A percentile compares a stretch with the other conserved stretches of the same genome.
These are phyloP conservation scores for Coracias cyanogaster DNA, from an alignment of 2,797 vertebrate genomes.

Conservation along the genomic window DNA sequence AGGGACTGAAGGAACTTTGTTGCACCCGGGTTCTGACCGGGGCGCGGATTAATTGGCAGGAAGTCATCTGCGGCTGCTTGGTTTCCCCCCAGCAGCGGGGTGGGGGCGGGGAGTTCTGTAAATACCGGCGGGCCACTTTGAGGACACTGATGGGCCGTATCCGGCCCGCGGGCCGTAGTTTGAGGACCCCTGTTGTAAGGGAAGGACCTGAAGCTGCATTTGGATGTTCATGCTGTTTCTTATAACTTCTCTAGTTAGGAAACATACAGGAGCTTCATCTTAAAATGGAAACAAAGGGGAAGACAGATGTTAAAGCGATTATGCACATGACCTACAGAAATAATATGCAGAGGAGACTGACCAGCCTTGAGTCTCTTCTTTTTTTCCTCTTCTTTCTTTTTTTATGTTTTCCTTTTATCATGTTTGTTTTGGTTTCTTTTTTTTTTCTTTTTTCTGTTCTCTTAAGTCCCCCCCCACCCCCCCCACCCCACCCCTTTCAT, in stretches of 20 bases:
- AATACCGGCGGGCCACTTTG: no score
- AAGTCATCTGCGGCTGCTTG: no score
- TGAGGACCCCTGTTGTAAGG: background rate
- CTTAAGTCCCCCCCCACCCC: no score
- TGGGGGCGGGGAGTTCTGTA: no score
- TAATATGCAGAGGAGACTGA: background rate
- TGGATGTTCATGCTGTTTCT: background rate
- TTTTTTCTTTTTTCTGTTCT: no score
- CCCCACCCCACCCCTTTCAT: background rate
- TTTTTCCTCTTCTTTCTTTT: background rate
- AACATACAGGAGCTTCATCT: background rate
- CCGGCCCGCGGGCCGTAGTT: no score
- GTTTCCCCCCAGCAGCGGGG: no score
- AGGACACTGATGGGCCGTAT: no score
- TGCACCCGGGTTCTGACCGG: no score
- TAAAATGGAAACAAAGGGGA: background rate
- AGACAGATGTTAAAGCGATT: background rate
- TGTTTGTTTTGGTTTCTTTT: background rate
- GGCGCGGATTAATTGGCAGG: no score
- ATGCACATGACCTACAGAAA: background rate
- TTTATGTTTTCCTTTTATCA: no score
- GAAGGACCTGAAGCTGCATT: background rate
- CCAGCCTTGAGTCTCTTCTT: background rate
- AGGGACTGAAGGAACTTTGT: no score
- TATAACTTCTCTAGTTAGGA: background rate